phyloP scores from a whole-genome alignment of 2,113 vertebrate species.

The Cryptoleucopteryx plumbea region DNA sequence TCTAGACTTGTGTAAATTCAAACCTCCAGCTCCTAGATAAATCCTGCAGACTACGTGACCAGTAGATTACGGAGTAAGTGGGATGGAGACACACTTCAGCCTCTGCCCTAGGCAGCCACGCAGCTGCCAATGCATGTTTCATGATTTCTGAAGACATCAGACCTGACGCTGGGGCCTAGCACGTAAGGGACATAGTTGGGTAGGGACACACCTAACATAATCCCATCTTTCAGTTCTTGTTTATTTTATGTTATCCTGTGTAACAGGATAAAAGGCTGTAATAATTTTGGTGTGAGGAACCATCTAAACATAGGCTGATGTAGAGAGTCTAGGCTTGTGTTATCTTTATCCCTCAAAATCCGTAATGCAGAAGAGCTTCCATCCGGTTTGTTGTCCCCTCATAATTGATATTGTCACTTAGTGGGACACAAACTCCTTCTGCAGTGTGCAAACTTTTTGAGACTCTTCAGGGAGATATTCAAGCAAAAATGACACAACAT shows the following conservation, averaged over 20 bases:
- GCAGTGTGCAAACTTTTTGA: background rate
- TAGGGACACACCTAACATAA: background rate
- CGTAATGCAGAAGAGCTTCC: background rate
- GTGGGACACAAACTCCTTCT: background rate
- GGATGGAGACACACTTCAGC: background rate
- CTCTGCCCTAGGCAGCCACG: background rate
- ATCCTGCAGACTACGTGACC: background rate
- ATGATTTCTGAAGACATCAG: background rate
- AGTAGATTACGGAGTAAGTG: background rate
- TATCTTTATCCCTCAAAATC: background rate
- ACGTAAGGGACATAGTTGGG: background rate
- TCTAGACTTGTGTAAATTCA: fast-evolving
- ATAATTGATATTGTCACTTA: background rate
- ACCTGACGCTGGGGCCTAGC: background rate
- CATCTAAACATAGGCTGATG: background rate
- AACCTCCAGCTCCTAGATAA: background rate
- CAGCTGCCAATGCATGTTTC: background rate
- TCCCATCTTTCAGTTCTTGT: background rate
- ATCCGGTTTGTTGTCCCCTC: background rate
- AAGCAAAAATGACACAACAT: background rate
- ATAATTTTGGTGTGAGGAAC: background rate
- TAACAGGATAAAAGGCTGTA: background rate
- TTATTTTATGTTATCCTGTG: background rate
- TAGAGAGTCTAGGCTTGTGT: background rate
- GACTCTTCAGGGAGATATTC: background rate